Evolutionary conservation across 2,797 vertebrate genomes (phyloP).

Genomic region (Taeniopygia guttata): DNA sequence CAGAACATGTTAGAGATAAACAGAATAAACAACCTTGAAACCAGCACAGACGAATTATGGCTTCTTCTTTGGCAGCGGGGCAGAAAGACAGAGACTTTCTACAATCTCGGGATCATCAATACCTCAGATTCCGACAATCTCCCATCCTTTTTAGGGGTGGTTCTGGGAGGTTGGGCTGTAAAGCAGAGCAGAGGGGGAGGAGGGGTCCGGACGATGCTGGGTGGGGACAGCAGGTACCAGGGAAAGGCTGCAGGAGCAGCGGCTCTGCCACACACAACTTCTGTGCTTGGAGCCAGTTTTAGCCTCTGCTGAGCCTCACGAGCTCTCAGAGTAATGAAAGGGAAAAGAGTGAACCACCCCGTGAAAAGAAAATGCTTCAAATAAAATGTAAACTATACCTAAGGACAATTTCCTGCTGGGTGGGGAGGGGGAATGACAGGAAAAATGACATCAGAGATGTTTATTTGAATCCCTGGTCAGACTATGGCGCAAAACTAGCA

Average conservation of each 20-base stretch:
- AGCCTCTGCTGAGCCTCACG: neutral
- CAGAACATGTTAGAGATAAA: too few relatives aligned
- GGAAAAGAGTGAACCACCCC: neutral
- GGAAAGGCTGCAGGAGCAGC: neutral
- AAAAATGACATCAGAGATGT: constrained; percentile 28
- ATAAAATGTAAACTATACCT: neutral
- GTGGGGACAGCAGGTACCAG: neutral
- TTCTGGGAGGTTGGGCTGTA: neutral
- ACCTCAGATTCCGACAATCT: too few relatives aligned
- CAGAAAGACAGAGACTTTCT: too few relatives aligned
- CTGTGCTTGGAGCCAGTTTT: neutral
- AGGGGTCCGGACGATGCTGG: neutral
- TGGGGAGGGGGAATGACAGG: neutral
- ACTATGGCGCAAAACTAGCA: neutral
- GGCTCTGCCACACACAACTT: neutral
- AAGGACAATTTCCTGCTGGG: constrained; percentile 9
- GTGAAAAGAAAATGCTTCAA: constrained; percentile 43
- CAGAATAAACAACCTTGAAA: too few relatives aligned
- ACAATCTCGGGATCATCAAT: too few relatives aligned
- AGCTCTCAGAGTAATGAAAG: constrained; percentile 32
- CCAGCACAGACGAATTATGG: too few relatives aligned
- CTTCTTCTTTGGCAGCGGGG: too few relatives aligned
- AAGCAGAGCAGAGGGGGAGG: neutral
- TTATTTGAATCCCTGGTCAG: neutral
- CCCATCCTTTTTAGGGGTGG: neutral